Percentiles rank a stretch among this genome's conserved stretches.
phyloP scores from a whole-genome alignment of 2,113 vertebrate genomes.

The Neoarius graeffei region DNA sequence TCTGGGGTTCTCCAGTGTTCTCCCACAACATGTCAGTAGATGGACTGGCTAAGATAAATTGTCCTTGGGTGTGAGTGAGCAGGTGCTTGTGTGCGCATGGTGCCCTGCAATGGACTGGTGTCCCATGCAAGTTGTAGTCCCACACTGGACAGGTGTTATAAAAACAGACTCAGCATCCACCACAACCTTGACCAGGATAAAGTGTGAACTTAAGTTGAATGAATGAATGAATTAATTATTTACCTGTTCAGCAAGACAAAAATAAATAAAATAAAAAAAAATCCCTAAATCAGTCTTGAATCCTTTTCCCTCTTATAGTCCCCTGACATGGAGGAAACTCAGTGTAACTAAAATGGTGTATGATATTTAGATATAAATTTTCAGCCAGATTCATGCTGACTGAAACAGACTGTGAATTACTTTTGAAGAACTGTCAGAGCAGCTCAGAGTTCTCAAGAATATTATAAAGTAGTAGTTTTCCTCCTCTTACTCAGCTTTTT shows the following conservation, averaged over 20 bases:
- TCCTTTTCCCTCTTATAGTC: neutral
- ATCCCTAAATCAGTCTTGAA: neutral
- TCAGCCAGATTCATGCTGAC: neutral
- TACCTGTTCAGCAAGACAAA: neutral
- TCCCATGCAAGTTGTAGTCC: neutral
- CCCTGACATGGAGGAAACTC: neutral
- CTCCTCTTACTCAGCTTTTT: neutral
- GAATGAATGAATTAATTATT: neutral
- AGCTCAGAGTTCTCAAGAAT: neutral
- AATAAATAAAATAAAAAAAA: neutral
- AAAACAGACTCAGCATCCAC: neutral
- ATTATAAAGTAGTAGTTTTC: neutral
- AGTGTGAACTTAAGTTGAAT: neutral
- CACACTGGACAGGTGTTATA: neutral
- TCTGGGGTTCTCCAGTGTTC: neutral
- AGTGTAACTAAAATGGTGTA: neutral
- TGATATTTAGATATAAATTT: neutral
- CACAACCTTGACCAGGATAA: neutral
- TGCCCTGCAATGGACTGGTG: neutral
- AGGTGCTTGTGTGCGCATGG: neutral
- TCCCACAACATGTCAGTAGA: neutral
- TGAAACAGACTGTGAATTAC: neutral
- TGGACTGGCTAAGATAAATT: neutral
- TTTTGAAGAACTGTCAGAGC: neutral
- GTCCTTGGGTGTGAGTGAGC: neutral